Conservation (phyloP, 2,797 vertebrate genomes). For the Sebastes itinus region DNA sequence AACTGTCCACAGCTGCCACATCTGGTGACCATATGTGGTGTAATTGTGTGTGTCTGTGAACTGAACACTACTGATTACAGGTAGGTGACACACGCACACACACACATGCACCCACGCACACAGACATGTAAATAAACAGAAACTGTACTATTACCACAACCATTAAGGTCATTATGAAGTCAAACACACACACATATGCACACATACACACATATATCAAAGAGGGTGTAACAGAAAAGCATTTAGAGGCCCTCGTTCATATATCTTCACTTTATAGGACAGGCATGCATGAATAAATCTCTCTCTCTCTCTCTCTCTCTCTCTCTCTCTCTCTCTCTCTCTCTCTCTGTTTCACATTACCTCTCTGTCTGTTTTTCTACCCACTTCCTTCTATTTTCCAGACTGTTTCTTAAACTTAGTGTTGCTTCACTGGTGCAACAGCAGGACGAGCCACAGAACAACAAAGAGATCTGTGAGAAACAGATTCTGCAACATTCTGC, state of each 20-base stretch:
- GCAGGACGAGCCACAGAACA: neutral
- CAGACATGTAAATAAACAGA: slow-evolving; percentile 14
- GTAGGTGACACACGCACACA: slow-evolving; percentile 8
- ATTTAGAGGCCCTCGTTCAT: slow-evolving; percentile 17
- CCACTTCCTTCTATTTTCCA: neutral
- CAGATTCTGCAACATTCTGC: neutral
- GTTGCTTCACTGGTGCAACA: neutral
- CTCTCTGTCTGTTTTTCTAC: neutral
- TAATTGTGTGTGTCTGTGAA: slow-evolving; percentile 13
- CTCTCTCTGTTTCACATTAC: neutral
- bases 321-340: neutral
- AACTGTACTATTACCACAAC: slow-evolving; percentile 10
- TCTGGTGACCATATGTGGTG: slow-evolving; percentile 55
- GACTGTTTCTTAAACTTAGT: neutral
- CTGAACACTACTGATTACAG: slow-evolving; percentile 28
- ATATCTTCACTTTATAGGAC: slow-evolving; percentile 25
- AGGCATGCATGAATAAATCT: slow-evolving; percentile 14
- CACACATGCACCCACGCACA: neutral
- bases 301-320: neutral
- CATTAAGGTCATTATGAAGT: slow-evolving; percentile 29
- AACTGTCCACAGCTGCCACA: slow-evolving; percentile 37
- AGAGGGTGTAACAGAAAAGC: neutral
- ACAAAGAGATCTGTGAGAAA: neutral
- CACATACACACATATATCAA: neutral
- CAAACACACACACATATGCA: neutral